Evolutionary conservation across 2,888 invertebrate species (phyloP).

Genomic region (Beris morrisii): DNA sequence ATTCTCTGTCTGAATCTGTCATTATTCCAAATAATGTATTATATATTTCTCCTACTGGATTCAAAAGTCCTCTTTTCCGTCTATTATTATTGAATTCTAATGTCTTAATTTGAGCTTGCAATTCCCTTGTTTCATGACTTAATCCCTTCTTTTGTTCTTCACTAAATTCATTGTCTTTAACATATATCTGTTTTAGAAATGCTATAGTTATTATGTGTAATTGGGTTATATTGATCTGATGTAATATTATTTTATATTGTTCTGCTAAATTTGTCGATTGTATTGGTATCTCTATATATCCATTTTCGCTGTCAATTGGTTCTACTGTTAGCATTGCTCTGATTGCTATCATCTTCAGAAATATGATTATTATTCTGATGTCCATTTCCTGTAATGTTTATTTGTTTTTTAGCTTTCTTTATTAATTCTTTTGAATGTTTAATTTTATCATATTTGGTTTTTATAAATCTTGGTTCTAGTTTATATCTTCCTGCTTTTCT

Average conservation of each 20-base stretch:
- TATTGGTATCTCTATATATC: neutral
- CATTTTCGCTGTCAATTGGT: neutral
- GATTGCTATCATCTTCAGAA: neutral
- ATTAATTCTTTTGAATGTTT: too few relatives aligned
- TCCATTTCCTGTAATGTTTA: neutral
- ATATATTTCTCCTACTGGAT: slow-evolving; percentile 2
- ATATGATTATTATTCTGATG: neutral
- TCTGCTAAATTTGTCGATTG: neutral
- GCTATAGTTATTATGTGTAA: neutral
- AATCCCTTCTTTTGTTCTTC: neutral
- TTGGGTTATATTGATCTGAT: neutral
- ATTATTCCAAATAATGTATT: slow-evolving; percentile 3
- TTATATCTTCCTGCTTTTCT: too few relatives aligned
- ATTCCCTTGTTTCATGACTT: neutral
- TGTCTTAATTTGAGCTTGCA: slow-evolving; percentile 1
- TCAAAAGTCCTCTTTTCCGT: neutral
- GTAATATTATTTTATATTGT: neutral
- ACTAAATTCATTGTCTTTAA: neutral
- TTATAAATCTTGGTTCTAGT: too few relatives aligned
- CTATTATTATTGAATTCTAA: neutral
- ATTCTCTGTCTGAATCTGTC: slow-evolving; percentile 3
- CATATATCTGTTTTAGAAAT: neutral
- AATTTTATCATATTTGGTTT: too few relatives aligned
- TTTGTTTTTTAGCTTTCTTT: neutral
- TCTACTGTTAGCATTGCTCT: slow-evolving; percentile 3